Conservation (phyloP, 1,140 invertebrate species). For the Drosophila insularis region DNA sequence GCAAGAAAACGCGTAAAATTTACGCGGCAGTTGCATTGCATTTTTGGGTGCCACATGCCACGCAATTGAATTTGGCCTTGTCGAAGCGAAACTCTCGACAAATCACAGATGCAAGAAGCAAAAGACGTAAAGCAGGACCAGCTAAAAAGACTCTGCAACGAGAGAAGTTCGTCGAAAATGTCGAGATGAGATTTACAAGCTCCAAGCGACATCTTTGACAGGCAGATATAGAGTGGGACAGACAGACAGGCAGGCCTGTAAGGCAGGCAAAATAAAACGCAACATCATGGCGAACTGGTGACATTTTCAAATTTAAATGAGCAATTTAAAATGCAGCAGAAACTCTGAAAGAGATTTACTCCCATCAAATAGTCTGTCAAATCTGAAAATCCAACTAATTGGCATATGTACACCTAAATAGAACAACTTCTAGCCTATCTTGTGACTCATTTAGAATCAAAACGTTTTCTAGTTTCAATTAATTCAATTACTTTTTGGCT, state of each 20-base stretch:
- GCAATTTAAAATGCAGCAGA: background rate
- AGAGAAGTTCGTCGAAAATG: background rate
- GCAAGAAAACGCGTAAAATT: background rate
- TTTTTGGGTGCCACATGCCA: slow-evolving; percentile 11
- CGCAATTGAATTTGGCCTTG: slow-evolving; percentile 13
- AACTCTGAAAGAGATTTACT: too few species aligned
- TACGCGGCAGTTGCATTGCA: background rate
- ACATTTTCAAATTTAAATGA: background rate
- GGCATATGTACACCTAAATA: too few species aligned
- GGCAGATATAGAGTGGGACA: too few species aligned
- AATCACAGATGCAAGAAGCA: background rate
- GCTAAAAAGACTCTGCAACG: background rate
- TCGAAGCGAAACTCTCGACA: slow-evolving; percentile 1
- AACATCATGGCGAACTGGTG: background rate
- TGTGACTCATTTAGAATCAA: too few species aligned
- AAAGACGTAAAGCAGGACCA: background rate
- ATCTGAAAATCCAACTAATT: too few species aligned
- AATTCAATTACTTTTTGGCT: too few species aligned
- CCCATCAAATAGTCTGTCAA: too few species aligned
- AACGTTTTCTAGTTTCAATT: too few species aligned
- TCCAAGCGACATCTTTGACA: slow-evolving; percentile 1
- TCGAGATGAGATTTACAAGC: slow-evolving; percentile 1
- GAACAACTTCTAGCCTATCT: too few species aligned
- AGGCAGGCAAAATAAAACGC: background rate
- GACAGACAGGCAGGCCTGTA: background rate